phyloP scores from a whole-genome alignment of 2,888 invertebrate species.

The Zygothrica quintamaculata region DNA sequence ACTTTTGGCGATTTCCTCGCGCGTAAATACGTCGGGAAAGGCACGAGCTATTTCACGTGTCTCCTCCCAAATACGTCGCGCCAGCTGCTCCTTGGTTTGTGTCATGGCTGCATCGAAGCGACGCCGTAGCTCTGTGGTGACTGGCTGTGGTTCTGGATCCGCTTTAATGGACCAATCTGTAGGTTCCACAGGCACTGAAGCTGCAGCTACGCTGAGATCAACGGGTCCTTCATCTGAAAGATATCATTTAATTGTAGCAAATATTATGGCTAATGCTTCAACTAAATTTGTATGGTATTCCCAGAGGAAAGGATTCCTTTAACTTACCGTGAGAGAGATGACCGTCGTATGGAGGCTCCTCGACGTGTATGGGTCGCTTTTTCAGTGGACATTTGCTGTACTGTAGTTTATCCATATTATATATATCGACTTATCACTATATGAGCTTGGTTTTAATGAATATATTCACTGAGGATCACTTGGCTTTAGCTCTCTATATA shows the following conservation, averaged over 20 bases:
- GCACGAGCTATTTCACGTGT: conserved; percentile 82
- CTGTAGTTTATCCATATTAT: conserved; percentile 81
- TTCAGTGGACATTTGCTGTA: conserved; percentile 84
- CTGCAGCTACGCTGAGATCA: conserved; percentile 79
- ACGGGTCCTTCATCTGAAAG: conserved; percentile 82
- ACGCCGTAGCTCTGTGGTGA: conserved; percentile 55
- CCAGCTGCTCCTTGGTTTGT: conserved; percentile 80
- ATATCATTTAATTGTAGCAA: background rate
- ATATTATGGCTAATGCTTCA: too few species aligned
- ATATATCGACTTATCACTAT: conserved; percentile 4
- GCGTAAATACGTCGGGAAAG: conserved; percentile 83
- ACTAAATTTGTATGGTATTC: background rate
- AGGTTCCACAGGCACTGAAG: conserved; percentile 55
- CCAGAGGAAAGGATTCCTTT: background rate
- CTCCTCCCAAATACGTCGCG: conserved; percentile 82
- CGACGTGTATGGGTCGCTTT: conserved; percentile 82
- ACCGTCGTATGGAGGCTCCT: conserved; percentile 49
- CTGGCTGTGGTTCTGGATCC: conserved; percentile 48
- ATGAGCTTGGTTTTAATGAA: too few species aligned
- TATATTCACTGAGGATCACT: conserved; percentile 32
- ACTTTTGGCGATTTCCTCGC: conserved; percentile 82
- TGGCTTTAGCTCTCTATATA: conserved; percentile 3
- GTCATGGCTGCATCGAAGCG: conserved; percentile 63
- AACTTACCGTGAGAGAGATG: conserved; percentile 74
- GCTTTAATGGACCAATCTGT: conserved; percentile 41